Percentiles rank a stretch among this genome's conserved stretches.
Evolutionary conservation across 2,113 vertebrate genomes (phyloP).

Genomic region (Podilymbus podiceps): DNA sequence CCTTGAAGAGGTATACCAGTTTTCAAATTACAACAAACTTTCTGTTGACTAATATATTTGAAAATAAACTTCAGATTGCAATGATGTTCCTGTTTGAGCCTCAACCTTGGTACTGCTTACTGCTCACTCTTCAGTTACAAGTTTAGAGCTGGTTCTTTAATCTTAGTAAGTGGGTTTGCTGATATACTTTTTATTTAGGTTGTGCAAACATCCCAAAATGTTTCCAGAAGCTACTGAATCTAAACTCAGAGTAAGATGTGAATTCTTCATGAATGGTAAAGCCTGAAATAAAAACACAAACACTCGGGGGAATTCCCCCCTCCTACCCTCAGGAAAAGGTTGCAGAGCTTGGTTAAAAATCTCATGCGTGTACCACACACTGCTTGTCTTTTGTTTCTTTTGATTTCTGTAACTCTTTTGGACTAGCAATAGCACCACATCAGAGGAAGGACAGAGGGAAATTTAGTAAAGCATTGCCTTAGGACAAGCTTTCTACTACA

Average conservation of each 20-base stretch:
- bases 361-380: background rate
- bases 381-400: background rate
- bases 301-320: background rate
- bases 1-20: background rate
- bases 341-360: background rate
- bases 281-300: background rate
- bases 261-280: background rate
- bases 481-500: background rate
- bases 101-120: background rate
- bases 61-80: background rate
- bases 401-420: background rate
- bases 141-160: background rate
- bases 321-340: background rate
- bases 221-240: background rate
- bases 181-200: background rate
- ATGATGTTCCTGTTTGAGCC: background rate
- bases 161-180: background rate
- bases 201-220: background rate
- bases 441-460: background rate
- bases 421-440: background rate
- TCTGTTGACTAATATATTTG: background rate
- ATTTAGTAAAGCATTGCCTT: background rate
- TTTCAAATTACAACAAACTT: background rate
- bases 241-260: background rate
- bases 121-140: background rate